These are phyloP conservation scores for Megaceryle maxima DNA, from an alignment of 2,113 vertebrate species.

Conservation along the genomic window DNA sequence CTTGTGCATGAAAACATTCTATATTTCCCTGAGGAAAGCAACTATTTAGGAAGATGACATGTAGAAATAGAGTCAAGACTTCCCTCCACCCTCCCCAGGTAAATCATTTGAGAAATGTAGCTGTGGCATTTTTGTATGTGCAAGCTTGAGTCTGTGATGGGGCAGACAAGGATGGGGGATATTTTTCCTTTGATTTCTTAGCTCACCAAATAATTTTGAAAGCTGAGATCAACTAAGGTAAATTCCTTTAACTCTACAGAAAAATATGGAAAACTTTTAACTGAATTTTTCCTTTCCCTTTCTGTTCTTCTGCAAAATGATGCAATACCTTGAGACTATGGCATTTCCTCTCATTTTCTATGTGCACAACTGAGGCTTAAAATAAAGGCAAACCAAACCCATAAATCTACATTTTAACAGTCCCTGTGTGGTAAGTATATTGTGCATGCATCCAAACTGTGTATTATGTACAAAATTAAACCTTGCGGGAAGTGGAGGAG, in stretches of 20 bases:
- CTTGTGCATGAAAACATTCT: background rate
- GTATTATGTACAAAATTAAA: background rate
- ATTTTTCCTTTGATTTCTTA: background rate
- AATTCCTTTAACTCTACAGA: background rate
- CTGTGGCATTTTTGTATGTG: background rate
- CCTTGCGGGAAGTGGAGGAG: background rate
- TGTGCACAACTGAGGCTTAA: background rate
- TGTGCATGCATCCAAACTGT: rapidly evolving
- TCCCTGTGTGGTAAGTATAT: background rate
- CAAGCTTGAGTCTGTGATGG: background rate
- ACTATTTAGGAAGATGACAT: background rate
- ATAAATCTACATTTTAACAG: background rate
- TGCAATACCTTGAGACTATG: background rate
- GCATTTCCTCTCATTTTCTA: background rate
- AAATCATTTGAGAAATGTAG: background rate
- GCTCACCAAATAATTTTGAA: background rate
- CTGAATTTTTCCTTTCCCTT: background rate
- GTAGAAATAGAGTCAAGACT: background rate
- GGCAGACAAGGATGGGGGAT: background rate
- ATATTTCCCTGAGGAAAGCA: background rate
- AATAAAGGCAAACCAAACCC: background rate
- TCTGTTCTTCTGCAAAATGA: background rate
- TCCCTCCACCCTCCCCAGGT: background rate
- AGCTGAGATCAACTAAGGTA: background rate
- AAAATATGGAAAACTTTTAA: background rate